These are phyloP conservation scores for Cyprinodon diabolis DNA, from an alignment of 2,797 vertebrate species.

Conservation along the genomic window DNA sequence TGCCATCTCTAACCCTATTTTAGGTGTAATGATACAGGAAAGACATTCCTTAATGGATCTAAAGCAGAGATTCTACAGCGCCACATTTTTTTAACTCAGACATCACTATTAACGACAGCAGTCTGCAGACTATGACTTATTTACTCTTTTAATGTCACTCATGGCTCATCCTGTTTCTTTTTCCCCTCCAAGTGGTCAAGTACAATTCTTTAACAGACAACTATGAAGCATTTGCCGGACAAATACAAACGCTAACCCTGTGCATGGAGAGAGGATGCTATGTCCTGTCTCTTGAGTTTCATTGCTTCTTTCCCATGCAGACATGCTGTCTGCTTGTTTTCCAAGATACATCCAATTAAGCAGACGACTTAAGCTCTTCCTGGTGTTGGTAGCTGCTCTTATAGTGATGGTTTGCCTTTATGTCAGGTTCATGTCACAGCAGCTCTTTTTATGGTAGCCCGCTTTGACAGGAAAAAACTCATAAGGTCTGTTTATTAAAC, in stretches of 20 bases:
- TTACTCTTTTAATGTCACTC: slow-evolving; percentile 33
- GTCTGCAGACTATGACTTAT: slow-evolving; percentile 30
- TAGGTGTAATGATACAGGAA: neutral
- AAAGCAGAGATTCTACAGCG: slow-evolving; percentile 37
- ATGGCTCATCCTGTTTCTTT: slow-evolving; percentile 15
- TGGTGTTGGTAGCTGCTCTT: slow-evolving; percentile 55
- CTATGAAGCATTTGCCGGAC: neutral
- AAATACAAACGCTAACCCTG: neutral
- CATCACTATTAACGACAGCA: slow-evolving; percentile 52
- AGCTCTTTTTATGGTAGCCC: slow-evolving; percentile 67
- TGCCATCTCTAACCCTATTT: neutral
- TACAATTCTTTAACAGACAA: slow-evolving; percentile 4
- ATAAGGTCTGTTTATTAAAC: slow-evolving; percentile 75
- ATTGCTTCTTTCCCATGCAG: slow-evolving; percentile 23
- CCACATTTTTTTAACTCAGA: slow-evolving; percentile 37
- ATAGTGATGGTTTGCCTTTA: slow-evolving; percentile 54
- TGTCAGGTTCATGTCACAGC: slow-evolving; percentile 64
- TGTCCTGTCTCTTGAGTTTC: slow-evolving; percentile 1
- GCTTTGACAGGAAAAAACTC: slow-evolving; percentile 74
- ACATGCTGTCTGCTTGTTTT: slow-evolving; percentile 47
- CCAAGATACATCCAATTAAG: slow-evolving; percentile 65
- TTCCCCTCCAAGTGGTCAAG: slow-evolving; percentile 20
- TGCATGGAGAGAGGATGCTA: slow-evolving; percentile 5
- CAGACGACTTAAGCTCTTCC: slow-evolving; percentile 49
- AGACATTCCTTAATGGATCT: slow-evolving; percentile 41